Evolutionary conservation across 2,113 vertebrate species (phyloP).

Genomic region (Poeciliopsis occidentalis): DNA sequence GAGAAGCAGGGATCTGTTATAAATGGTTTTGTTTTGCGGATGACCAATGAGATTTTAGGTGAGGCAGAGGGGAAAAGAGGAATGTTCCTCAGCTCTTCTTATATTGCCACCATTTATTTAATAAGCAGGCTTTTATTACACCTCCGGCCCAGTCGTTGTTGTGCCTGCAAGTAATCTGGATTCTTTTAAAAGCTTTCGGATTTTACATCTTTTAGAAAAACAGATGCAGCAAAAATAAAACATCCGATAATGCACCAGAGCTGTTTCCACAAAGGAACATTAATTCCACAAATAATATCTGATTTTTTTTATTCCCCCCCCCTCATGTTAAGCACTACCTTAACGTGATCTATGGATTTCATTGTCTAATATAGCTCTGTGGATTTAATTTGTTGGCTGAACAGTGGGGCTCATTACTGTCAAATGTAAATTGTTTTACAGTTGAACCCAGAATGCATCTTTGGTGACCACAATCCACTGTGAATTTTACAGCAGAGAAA

Average conservation of each 20-base stretch:
- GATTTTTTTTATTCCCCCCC: slow-evolving; percentile 26
- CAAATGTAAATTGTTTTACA: slow-evolving; percentile 50
- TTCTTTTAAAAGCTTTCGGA: neutral
- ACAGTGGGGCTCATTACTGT: slow-evolving; percentile 54
- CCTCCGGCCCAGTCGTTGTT: neutral
- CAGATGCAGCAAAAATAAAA: slow-evolving; percentile 34
- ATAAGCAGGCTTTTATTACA: slow-evolving; percentile 6
- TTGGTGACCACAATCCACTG: neutral
- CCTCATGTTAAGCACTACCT: slow-evolving; percentile 29
- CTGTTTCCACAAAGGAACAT: slow-evolving; percentile 41
- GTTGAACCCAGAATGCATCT: slow-evolving; percentile 36
- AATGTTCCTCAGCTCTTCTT: neutral
- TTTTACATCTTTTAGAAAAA: slow-evolving; percentile 19
- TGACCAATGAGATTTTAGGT: slow-evolving; percentile 20
- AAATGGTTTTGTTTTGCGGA: neutral
- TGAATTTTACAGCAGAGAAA: slow-evolving; percentile 3
- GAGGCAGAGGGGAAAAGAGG: neutral
- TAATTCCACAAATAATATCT: slow-evolving; percentile 54
- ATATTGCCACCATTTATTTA: slow-evolving; percentile 5
- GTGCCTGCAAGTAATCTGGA: slow-evolving; percentile 2
- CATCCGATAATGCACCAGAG: slow-evolving; percentile 48
- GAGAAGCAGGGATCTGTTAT: neutral
- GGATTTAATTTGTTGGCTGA: slow-evolving; percentile 54
- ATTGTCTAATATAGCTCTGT: slow-evolving; percentile 63
- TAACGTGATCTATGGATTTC: slow-evolving; percentile 69